Base-by-base conservation (phyloP, 1,140 invertebrate species). In the Piezodorus guildinii region DNA sequence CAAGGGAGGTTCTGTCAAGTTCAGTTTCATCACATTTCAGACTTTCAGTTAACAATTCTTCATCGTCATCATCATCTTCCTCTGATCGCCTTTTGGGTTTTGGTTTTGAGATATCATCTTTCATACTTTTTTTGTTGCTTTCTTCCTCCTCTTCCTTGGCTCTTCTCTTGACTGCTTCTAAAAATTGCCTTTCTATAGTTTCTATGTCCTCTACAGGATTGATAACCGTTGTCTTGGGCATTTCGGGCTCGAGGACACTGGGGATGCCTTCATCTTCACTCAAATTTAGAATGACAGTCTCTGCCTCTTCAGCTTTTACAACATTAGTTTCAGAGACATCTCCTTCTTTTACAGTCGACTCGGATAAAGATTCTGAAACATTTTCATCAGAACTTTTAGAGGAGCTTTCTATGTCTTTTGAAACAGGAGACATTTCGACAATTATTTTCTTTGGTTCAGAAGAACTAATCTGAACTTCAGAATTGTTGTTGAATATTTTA, bases 11-110 rank as follows among this genome's bases (percentile, higher is more conserved):
- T 9, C 17, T 30, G 14, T 14, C 23, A 39, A 60, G 14, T 17
- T 39, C 59, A 15, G 17, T 60, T 39, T 60, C 59, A 30, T 60
- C 17, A 45, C 59, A 56, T 23, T 56, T 21, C 17, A 56, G 6
- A 19, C 14, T 23, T 25, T 56, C 52, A 16, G 23, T 21, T 19
- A 23, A 4, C 15, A 56, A 16, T 25, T 56, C 23, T 49, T 49
- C 46, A 19, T 49, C 46, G 15, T 19, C 17, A 49, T 21, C 46
- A 19, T 19, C 46, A 2, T 21, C 46, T n/a, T 49, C 46, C 46
- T 49, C 46, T 10, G 34, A 49, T 10, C 25, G 25, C 21, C 25
- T 23, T 8, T 27, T 58, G 14, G 23, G 5, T 5, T 27, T 21
- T 14, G 25, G 54, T 14, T 25, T 25, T 14, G 16, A 16, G 25